Evolutionary conservation across 1,140 invertebrate genomes (phyloP), one percentile per base, ranked within the genome.

Genomic region (Drosophila kepulauana): DNA sequence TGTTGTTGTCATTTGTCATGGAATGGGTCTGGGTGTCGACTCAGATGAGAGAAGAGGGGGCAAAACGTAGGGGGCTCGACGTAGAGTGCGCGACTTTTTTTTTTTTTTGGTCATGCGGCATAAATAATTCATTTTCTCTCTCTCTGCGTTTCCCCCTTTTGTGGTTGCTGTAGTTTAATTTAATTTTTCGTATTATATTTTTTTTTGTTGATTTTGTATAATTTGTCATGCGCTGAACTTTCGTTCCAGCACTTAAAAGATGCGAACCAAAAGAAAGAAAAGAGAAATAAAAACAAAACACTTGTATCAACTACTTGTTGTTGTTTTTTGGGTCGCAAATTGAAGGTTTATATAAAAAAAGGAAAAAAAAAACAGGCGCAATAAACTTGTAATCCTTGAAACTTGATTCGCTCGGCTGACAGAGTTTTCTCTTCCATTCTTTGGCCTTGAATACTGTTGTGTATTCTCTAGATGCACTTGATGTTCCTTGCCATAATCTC

Each of bases 1-100:
- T 80, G 72, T 75, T 71, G 46, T 57, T 51, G 64, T 77, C 69
- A 82, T 82, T 82, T 68, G 80, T 82, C 80, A 82, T n/a, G 46
- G 28, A 6, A 35, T 8, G 8, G 35, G 35, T 3, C 2, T 10
- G 6, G 51, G 51, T 15, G 28, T 13, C 33, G 25, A 49, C 16
- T 13, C n/a, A 8, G 45, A 5, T 8, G 11, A 0, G 7, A 11
- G 33, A 5, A 0, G 11, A 13, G 13, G n/a, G 10, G 38, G 38
- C 28, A 25, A 25, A 25, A 25, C 3, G 20, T 25, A 65, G 28
- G 33, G 48, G 76, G 33, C n/a, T 41, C 8, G 10, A n/a, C 28
- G 16, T 10, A 46, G 43, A 64, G 35, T 64, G 49, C 51, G 63
- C 51, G 25, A 66, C 65, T 61, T 58, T 25, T 20, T 20, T 20